Evolutionary conservation across 2,797 vertebrate genomes (phyloP).

Genomic region (Hippoglossus hippoglossus): DNA sequence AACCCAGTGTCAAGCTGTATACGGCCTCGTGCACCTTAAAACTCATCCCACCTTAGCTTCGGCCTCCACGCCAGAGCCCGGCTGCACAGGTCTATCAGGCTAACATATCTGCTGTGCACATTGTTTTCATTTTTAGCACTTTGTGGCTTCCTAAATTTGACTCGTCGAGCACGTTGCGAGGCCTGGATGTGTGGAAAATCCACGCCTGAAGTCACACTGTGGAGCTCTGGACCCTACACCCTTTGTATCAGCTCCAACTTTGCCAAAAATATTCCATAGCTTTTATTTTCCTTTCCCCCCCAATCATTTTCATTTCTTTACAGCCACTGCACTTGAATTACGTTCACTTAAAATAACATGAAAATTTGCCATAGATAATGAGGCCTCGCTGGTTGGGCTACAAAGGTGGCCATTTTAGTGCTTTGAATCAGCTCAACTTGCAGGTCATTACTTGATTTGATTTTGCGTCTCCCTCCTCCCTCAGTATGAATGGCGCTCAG

Average conservation of each 20-base stretch:
- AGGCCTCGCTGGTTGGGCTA: constrained; percentile 54
- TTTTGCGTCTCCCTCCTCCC: constrained; percentile 61
- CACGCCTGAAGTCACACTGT: constrained; percentile 48
- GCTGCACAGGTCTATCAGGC: constrained; percentile 65
- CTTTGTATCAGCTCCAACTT: constrained; percentile 33
- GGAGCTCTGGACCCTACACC: not conserved
- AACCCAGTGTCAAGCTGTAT: constrained; percentile 60
- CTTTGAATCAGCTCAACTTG: constrained; percentile 65
- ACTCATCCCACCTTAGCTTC: constrained; percentile 37
- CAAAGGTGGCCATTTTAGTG: constrained; percentile 72
- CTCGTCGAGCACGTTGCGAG: constrained; percentile 49
- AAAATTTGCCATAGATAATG: constrained; percentile 80
- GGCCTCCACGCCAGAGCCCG: constrained; percentile 19
- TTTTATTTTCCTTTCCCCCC: constrained; percentile 45
- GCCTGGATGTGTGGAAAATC: constrained; percentile 58
- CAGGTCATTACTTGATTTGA: constrained; percentile 75
- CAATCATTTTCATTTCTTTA: constrained; percentile 71
- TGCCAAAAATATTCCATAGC: constrained; percentile 54
- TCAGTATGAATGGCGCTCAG: constrained; percentile 61
- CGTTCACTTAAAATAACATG: constrained; percentile 68
- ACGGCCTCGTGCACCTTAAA: constrained; percentile 51
- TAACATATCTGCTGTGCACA: constrained; percentile 65
- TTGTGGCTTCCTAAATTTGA: constrained; percentile 77
- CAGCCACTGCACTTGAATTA: constrained; percentile 66
- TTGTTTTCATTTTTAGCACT: constrained; percentile 73